Base-by-base conservation (phyloP, 2,113 vertebrate genomes). In the Pachycephala philippinensis region DNA sequence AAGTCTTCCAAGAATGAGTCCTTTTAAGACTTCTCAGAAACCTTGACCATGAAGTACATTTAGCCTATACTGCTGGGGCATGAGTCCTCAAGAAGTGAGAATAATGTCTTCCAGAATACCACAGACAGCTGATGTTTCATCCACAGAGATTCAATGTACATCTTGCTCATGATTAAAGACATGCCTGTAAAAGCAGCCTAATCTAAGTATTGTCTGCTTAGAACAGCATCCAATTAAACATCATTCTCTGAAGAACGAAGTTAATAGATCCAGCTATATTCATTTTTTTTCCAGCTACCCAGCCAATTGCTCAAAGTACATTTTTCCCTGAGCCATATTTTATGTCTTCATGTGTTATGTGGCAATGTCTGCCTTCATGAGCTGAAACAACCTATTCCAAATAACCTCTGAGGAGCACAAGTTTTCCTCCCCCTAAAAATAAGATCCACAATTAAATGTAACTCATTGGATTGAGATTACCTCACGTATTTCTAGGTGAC, bases 11-110 rank as follows among this genome's bases (percentile, higher is more conserved):
- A 78, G 96, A 96, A 96, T 39, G 56, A 96, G 44, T 75, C 83
- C 28, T 95, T 94, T 95, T 93, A 96, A 95, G 82, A 95, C 94
- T 96, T 96, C 95, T 95, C 72, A 97, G 95, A 97, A 97, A 94
- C 84, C 74, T 82, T 95, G 91, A 94, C 76, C 76, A 70, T 83
- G 64, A 81, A 93, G 85, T 83, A 94, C 90, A 93, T 88, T 91
- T 52, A 93, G 66, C 75, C 83, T 86, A 42, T 60, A 39, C 59
- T 88, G 79, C 79, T 78, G 76, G 81, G 88, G 83, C 85, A 68
- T 6, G 61, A 87, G 53, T 89, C 82, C 79, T 86, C 57, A 35
- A 92, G 52, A 91, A 93, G 87, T 84, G 90, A 84, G 90, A 68
- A 89, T 93, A 93, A 93, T 71, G 76, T 78, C 85, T 94, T 95